Evolutionary conservation across 1,140 invertebrate genomes (phyloP), one percentile per base, ranked within the genome.

Genomic region (Drosophila erecta): DNA sequence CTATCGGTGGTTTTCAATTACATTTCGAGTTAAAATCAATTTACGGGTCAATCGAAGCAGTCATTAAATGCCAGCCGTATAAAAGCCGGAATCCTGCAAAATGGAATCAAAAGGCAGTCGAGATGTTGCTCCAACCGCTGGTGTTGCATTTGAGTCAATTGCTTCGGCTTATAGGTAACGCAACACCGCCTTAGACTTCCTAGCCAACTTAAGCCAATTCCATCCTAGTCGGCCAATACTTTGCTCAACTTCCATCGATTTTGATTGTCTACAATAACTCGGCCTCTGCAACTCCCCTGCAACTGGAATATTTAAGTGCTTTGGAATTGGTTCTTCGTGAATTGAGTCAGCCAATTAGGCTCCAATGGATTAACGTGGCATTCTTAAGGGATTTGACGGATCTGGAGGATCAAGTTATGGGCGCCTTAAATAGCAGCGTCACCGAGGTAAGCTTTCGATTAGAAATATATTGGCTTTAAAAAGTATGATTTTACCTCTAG

Each of bases 331-430:
- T 74, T 2, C 47, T 91, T 4, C 40, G 41, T 14, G 69, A 89
- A 37, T 50, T 81, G 11, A 60, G 51, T 12, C 54, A 41, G 14
- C 56, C 81, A 1, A 37, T 76, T 41, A 47, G 72, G 37, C 50
- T 91, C 22, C 89, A 91, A 47, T 91, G 90, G 90, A 83, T 91
- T 30, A 71, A 90, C 75, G 72, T 91, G 24, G 76, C 53, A 11
- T 17, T 76, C 49, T 47, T 91, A 5, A 37, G 24, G 11, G 56
- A 61, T 12, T 17, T 56, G 8, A 40, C 44, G 27, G 55, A 50
- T 0, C 12, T 90, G 17, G 72, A 86, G 22, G 17, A 49, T 43
- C 62, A 70, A 46, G 43, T 86, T 37, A 55, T 90, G 41, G 54
- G 37, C 24, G 71, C 78, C 7, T 44, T 90, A 3, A 79, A 85